phyloP scores from a whole-genome alignment of 2,888 invertebrate genomes.

The Agonopterix alstromeriana region DNA sequence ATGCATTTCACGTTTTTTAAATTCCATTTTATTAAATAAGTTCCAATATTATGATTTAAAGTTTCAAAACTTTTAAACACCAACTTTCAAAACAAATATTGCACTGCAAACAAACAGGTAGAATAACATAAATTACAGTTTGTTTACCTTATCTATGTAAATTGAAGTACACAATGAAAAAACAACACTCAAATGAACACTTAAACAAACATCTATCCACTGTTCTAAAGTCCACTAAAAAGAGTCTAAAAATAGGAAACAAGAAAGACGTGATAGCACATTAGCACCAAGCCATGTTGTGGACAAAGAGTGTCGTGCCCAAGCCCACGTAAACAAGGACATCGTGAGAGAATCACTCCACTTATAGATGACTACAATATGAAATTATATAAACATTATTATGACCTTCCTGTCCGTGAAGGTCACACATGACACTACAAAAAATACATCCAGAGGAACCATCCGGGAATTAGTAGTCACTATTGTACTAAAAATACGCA shows the following conservation, averaged over 20 bases:
- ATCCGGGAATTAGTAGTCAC: slow-evolving; percentile 11
- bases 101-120: too few relatives aligned
- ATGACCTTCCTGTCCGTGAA: slow-evolving; percentile 59
- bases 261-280: slow-evolving; percentile 32
- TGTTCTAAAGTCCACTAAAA: slow-evolving; percentile 26
- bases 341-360: slow-evolving; percentile 28
- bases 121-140: too few relatives aligned
- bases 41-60: too few relatives aligned
- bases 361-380: slow-evolving; percentile 22
- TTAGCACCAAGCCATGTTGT: slow-evolving; percentile 24
- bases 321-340: slow-evolving; percentile 31
- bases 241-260: slow-evolving; percentile 38
- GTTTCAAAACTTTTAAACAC: too few relatives aligned
- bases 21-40: too few relatives aligned
- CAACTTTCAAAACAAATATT: too few relatives aligned
- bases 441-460: slow-evolving; percentile 15
- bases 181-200: too few relatives aligned
- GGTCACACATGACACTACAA: slow-evolving; percentile 35
- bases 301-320: slow-evolving; percentile 17
- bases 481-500: slow-evolving; percentile 19
- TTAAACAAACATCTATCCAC: neutral
- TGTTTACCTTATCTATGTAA: too few relatives aligned
- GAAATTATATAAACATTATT: slow-evolving; percentile 54
- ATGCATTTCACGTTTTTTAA: too few relatives aligned
- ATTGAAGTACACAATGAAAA: too few relatives aligned